Base-by-base conservation (phyloP, 2,797 vertebrate genomes). In the Oophaga sylvatica region DNA sequence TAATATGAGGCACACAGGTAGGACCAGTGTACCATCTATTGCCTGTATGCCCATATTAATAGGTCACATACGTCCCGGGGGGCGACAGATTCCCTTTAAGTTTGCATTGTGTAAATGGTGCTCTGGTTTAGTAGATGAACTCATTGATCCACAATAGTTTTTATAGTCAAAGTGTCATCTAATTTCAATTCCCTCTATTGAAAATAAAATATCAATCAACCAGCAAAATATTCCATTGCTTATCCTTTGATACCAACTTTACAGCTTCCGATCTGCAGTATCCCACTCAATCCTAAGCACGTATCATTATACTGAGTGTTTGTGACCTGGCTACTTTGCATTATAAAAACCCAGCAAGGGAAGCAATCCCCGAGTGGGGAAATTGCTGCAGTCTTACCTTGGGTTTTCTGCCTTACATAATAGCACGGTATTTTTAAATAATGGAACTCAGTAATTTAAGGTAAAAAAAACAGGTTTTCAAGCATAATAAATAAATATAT, bases 351-450 rank as follows among this genome's bases (percentile, higher is more conserved):
- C 45, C 80, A 87, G 48, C 62, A 67, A 45, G 71, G 16, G 57
- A 77, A 65, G 35, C 41, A 3, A 41, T 67, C 48, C n/a, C 15
- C 29, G 59, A 13, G 17, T 53, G 26, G 48, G 65, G 60, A 68
- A 77, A 57, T 45, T 59, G 67, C 10, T 22, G 10, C 45, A 53
- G 62, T 29, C 67, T 73, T 53, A 59, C 20, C 20, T 13, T 67
- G 45, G 56, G 59, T 77, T 82, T 87, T 83, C 48, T 57, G 9
- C 45, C 48, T 65, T 17, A 83, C 62, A 87, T 83, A 87, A 87
- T 59, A 68, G 81, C 81, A 59, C 53, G 12, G 56, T 59, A 78
- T 87, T 87, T 81, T 62, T 13, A 75, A 82, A 82, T 83, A 87
- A 83, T 79, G 31, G 10, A 78, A 68, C 17, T 83, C 7, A 4